phyloP scores from a whole-genome alignment of 2,888 invertebrate genomes.

The Eupithecia subfuscata region DNA sequence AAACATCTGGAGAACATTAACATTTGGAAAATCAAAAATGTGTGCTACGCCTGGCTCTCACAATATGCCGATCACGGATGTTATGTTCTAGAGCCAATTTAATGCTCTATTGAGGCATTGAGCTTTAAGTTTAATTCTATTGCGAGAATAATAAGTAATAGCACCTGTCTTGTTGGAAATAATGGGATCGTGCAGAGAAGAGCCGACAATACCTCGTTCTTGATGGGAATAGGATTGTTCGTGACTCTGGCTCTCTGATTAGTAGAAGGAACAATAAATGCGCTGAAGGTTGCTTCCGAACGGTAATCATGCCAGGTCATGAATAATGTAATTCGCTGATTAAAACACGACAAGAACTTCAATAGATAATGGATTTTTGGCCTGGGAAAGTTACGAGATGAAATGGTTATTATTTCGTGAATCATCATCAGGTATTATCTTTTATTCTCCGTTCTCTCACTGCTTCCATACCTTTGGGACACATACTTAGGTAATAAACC shows the following conservation, averaged over 20 bases:
- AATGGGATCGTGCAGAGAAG: constrained; percentile 39
- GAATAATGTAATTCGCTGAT: constrained; percentile 28
- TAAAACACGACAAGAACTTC: constrained; percentile 22
- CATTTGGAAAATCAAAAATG: neutral
- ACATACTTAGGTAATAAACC: neutral
- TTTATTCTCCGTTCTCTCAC: neutral
- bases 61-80: constrained; percentile 3
- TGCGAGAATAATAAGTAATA: constrained; percentile 11
- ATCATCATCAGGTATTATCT: neutral
- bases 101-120: constrained; percentile 9
- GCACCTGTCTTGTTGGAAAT: constrained; percentile 29
- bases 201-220: constrained; percentile 25
- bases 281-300: constrained; percentile 40
- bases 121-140: constrained; percentile 4
- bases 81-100: constrained; percentile 6
- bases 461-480: neutral
- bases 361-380: neutral
- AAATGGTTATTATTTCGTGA: neutral
- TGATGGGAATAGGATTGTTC: constrained; percentile 37
- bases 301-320: constrained; percentile 23
- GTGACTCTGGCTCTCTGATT: constrained; percentile 38
- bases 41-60: neutral
- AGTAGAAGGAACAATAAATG: constrained; percentile 33
- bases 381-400: neutral
- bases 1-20: neutral